Evolutionary conservation across 1,140 invertebrate species (phyloP).

Genomic region (Dendroctonus ponderosae): DNA sequence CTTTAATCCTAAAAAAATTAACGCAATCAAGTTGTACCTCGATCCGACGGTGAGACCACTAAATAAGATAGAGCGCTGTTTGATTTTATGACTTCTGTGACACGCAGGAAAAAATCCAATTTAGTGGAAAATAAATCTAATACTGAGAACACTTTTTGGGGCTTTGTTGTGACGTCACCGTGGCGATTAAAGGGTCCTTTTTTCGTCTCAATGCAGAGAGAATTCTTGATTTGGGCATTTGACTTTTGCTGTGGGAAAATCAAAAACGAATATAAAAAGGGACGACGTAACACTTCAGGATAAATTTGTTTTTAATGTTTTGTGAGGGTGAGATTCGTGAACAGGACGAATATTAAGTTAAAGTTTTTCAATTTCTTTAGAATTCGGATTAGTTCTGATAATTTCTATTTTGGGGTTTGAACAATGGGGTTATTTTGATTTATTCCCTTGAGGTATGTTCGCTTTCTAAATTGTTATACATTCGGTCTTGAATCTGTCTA

Average conservation of each 20-base stretch:
- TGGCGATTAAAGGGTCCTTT: constrained; percentile 19
- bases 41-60: neutral
- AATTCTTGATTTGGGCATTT: constrained; percentile 15
- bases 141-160: constrained; percentile 20
- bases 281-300: constrained; percentile 1
- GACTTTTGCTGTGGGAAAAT: neutral
- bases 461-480: too few relatives aligned
- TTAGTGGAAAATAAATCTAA: constrained; percentile 28
- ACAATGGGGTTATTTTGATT: too few relatives aligned
- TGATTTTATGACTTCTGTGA: constrained; percentile 29
- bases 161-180: constrained; percentile 22
- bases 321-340: neutral
- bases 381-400: too few relatives aligned
- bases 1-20: too few relatives aligned
- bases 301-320: neutral
- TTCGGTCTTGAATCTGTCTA: too few relatives aligned
- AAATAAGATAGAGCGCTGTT: constrained; percentile 21
- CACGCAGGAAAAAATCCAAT: constrained; percentile 29
- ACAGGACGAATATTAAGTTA: too few relatives aligned
- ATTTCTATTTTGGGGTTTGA: too few relatives aligned
- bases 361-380: too few relatives aligned
- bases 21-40: neutral
- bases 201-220: constrained; percentile 7
- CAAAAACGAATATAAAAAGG: constrained; percentile 3
- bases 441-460: too few relatives aligned